Base-by-base conservation (phyloP, 2,888 invertebrate species). In the Monoplex corrugatus region DNA sequence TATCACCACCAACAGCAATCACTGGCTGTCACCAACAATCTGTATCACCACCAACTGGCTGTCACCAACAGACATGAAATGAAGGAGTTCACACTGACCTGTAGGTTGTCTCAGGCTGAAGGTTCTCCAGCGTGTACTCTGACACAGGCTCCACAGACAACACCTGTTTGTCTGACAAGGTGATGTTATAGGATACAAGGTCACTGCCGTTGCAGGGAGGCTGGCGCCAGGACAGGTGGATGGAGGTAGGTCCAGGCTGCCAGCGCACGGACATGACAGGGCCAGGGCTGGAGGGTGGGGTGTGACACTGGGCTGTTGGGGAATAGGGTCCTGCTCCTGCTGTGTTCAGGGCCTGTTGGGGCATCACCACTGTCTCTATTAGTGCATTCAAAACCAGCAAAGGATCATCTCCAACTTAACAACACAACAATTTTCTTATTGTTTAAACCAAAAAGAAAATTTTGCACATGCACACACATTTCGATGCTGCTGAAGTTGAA, bases 321-420 rank as follows among this genome's bases (percentile, higher is more conserved):
- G 98, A 98, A 97, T 97, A 97, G 80, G 97, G 96, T 92, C 98
- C 97, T 89, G 97, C 97, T n/a, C 98, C 98, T 83, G 98, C 98
- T 92, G 97, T 96, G 96, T 98, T 98, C 87, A 97, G 97, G 78
- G 98, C 98, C 97, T 98, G 97, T 16, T 45, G 50, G 45, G n/a
- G 19, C n/a, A n/a, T n/a, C n/a, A n/a, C n/a, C n/a, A n/a, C n/a
- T n/a, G n/a, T n/a, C n/a, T n/a, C n/a, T n/a, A n/a, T n/a, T n/a
- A n/a, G n/a, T n/a, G n/a, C n/a, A n/a, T n/a, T n/a, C n/a, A n/a
- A n/a, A n/a, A n/a, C n/a, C n/a, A n/a, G n/a, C n/a, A n/a, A n/a
- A n/a, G n/a, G n/a, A n/a, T n/a, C n/a, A n/a, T n/a, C n/a, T n/a
- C n/a, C n/a, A n/a, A n/a, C n/a, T n/a, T n/a, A n/a, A n/a, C n/a